These are phyloP conservation scores for Chionodraco myersi DNA, from an alignment of 2,113 vertebrate species.

Conservation along the genomic window DNA sequence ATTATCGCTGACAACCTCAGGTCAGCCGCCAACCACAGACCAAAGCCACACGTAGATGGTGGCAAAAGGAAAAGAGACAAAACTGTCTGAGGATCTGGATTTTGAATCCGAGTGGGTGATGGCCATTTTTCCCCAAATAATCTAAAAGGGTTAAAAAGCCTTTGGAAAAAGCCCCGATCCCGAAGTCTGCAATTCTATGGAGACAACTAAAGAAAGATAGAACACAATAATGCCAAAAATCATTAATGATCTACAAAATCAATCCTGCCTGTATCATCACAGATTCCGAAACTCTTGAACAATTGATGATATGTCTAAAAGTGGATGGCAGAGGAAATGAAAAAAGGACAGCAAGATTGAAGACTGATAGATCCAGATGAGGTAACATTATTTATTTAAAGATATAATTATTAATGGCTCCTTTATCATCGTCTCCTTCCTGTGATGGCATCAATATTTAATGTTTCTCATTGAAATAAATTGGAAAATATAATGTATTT, in stretches of 20 bases:
- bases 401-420: slow-evolving; percentile 15
- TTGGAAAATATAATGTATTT: slow-evolving; percentile 13
- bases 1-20: background rate
- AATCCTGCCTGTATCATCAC: background rate
- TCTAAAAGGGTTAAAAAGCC: background rate
- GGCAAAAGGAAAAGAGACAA: background rate
- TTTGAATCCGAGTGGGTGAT: background rate
- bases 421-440: slow-evolving; percentile 4
- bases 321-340: slow-evolving; percentile 18
- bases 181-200: background rate
- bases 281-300: background rate
- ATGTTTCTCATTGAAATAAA: slow-evolving; percentile 19
- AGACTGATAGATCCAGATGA: slow-evolving; percentile 6
- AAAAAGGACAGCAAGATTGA: slow-evolving; percentile 9
- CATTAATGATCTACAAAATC: background rate
- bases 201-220: background rate
- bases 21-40: slow-evolving; percentile 3
- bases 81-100: background rate
- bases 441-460: slow-evolving; percentile 29
- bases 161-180: background rate
- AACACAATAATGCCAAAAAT: too few relatives aligned
- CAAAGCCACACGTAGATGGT: background rate
- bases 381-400: slow-evolving; percentile 36
- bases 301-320: background rate
- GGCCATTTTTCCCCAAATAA: background rate